These are phyloP conservation scores for Numenius arquata DNA, from an alignment of 2,113 vertebrate species.

Conservation along the genomic window DNA sequence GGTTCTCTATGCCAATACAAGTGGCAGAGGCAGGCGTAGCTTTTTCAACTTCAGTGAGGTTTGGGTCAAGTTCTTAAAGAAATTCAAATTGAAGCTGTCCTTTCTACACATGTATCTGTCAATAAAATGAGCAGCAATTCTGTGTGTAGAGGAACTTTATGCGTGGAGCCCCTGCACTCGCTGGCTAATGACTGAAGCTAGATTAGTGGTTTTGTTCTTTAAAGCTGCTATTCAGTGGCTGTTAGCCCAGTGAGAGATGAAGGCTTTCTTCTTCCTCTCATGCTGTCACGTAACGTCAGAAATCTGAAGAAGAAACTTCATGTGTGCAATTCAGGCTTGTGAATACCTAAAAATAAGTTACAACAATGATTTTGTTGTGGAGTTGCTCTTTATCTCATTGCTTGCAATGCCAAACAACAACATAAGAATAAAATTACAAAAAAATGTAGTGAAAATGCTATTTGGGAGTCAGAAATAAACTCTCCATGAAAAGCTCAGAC, in stretches of 20 bases:
- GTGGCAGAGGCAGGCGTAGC: background rate
- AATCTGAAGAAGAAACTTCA: background rate
- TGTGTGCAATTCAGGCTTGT: background rate
- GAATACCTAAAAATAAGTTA: background rate
- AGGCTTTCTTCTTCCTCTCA: background rate
- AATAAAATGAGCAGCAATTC: background rate
- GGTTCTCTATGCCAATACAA: background rate
- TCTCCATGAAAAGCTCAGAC: background rate
- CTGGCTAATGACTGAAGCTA: background rate
- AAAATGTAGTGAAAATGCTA: background rate
- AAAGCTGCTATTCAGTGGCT: background rate
- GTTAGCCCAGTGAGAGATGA: background rate
- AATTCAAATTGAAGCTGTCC: background rate
- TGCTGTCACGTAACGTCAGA: background rate
- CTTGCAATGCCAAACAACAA: background rate
- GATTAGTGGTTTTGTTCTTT: background rate
- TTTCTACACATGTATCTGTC: background rate
- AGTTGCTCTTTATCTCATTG: background rate
- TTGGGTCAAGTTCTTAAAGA: background rate
- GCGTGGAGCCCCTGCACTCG: background rate
- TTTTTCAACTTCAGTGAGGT: background rate
- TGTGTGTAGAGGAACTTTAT: background rate
- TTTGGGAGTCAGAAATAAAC: background rate
- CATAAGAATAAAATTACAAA: background rate
- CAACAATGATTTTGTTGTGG: background rate